phyloP scores from a whole-genome alignment of 1,140 invertebrate species.

The Carposina sasakii region DNA sequence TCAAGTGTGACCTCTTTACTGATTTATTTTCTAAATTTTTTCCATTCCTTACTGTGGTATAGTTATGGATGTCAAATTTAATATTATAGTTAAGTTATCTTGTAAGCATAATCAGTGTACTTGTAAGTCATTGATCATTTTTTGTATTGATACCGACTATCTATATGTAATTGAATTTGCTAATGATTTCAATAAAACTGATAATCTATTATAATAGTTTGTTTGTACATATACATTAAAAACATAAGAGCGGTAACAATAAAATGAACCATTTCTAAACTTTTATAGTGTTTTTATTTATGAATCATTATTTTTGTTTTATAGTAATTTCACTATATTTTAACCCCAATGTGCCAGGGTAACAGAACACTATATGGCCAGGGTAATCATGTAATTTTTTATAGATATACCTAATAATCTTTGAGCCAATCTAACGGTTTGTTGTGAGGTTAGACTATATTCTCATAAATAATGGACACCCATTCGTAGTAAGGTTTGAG shows the following conservation, averaged over 20 bases:
- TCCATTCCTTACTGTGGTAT: conserved; percentile 69
- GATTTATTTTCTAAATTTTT: conserved; percentile 49
- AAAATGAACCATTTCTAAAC: conserved; percentile 66
- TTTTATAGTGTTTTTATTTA: conserved; percentile 30
- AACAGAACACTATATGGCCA: too few species aligned
- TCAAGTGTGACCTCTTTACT: conserved; percentile 44
- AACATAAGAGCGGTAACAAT: conserved; percentile 67
- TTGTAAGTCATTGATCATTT: conserved; percentile 51
- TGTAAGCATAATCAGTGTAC: conserved; percentile 64
- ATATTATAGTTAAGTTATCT: conserved; percentile 63
- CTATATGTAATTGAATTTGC: conserved; percentile 48
- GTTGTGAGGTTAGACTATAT: too few species aligned
- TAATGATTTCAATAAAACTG: conserved; percentile 64
- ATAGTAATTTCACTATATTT: too few species aligned
- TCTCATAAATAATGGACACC: too few species aligned
- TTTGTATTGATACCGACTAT: conserved; percentile 41
- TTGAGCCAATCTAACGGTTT: too few species aligned
- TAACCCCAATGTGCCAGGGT: too few species aligned
- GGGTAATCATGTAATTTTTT: too few species aligned
- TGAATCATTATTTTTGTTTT: too few species aligned
- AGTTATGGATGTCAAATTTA: conserved; percentile 61
- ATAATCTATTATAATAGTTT: conserved; percentile 66
- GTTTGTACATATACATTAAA: conserved; percentile 70
- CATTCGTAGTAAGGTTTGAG: too few species aligned
- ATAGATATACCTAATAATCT: too few species aligned